Conservation (phyloP, 2,113 vertebrate genomes). For the Coracopsis vasa region DNA sequence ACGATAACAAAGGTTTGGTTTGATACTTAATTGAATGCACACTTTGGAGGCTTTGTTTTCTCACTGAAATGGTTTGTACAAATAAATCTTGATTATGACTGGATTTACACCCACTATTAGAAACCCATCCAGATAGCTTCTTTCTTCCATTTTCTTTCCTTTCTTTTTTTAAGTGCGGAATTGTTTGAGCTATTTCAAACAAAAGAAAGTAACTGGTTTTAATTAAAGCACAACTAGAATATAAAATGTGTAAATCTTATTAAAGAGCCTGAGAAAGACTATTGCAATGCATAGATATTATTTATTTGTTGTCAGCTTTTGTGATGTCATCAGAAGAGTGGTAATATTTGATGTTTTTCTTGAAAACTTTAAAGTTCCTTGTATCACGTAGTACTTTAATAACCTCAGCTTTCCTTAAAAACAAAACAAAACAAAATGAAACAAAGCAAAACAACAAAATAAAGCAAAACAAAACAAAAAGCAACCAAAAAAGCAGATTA, state of each 20-base stretch:
- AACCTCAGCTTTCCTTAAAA: not conserved
- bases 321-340: not conserved
- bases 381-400: not conserved
- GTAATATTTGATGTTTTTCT: not conserved
- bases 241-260: conserved; percentile 14
- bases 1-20: conserved; percentile 18
- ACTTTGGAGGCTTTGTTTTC: conserved; percentile 23
- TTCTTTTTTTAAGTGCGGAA: not conserved
- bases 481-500: not conserved
- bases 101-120: not conserved
- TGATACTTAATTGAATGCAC: conserved; percentile 35
- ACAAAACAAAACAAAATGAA: not conserved
- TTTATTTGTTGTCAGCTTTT: not conserved
- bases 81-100: conserved; percentile 38
- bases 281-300: not conserved
- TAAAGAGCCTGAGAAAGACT: conserved; percentile 15
- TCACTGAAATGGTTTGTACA: conserved; percentile 25
- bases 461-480: not conserved
- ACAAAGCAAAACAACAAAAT: not conserved
- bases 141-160: conserved; percentile 13
- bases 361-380: not conserved
- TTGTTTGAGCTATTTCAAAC: conserved; percentile 46
- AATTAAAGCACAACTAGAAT: conserved; percentile 31
- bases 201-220: conserved; percentile 49
- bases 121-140: conserved; percentile 8